Evolutionary conservation across 2,888 invertebrate species (phyloP).

Genomic region (Heliconius cydno): DNA sequence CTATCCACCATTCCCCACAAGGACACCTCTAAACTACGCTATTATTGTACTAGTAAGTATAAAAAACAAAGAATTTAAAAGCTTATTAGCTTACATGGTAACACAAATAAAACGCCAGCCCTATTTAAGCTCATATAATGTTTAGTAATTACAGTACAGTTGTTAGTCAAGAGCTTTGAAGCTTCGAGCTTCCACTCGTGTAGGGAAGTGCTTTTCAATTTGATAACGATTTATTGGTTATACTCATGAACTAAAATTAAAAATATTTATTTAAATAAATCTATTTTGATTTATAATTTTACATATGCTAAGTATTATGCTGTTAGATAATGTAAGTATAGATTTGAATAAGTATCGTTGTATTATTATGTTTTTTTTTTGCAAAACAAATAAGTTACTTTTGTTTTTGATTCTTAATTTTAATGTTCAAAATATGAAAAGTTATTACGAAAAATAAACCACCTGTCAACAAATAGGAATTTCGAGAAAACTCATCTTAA

Average conservation of each 20-base stretch:
- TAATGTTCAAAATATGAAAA: no score
- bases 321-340: no score
- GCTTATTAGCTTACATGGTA: background rate
- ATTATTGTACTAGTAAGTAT: no score
- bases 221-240: constrained; percentile 24
- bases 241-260: constrained; percentile 8
- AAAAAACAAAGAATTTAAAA: background rate
- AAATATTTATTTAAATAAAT: background rate
- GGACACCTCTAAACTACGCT: no score
- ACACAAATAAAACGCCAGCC: background rate
- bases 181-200: constrained; percentile 20
- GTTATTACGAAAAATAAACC: no score
- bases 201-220: constrained; percentile 22
- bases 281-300: background rate
- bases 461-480: no score
- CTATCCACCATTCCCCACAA: no score
- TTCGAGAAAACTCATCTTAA: no score
- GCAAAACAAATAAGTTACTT: no score
- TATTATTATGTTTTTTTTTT: no score
- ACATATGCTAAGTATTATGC: background rate
- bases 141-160: constrained; percentile 25
- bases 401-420: no score
- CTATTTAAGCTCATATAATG: constrained; percentile 18
- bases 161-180: constrained; percentile 26
- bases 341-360: no score